Base-by-base conservation (phyloP, 2,888 invertebrate genomes). In the Lepidochitona cinerea region DNA sequence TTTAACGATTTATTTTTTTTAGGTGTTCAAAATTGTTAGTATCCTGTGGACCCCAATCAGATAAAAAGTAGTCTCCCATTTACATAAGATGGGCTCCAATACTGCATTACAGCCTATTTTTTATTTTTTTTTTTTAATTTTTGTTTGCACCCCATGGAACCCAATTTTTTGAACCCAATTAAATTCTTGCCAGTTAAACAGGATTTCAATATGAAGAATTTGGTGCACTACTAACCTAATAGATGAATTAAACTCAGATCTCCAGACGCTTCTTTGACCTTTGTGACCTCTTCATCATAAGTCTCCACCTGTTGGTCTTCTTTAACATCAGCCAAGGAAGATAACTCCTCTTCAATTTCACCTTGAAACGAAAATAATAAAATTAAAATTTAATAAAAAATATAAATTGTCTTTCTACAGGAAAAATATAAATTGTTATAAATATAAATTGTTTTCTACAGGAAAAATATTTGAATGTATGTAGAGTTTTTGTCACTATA, bases 311-410 rank as follows among this genome's bases (percentile, higher is more conserved):
- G 84, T 52, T 85, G 87, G 59, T 82, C 84, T 76, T 89, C 88
- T 75, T 88, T 86, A 5, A 85, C 85, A 72, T 89, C 89, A n/a
- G 85, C 79, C 78, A 90, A 74, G 59, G 87, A 82, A 52, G 89
- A 85, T 77, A 90, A 79, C 79, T 89, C 89, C 76, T 89, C 88
- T 75, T 90, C 90, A 67, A 90, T 89, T 69, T 88, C 88, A 83
- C 83, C 89, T 90, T 69, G 6, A 69, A 26, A 18, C 71, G 9
- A 64, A 52, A 14, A 5, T 54, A 33, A 59, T 66, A 7, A 26
- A 29, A 41, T 18, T 12, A 9, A 49, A 49, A 49, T 2, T 12
- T 41, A 12, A 41, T 41, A 41, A 41, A 12, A 41, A 41, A 41
- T 41, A 41, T 41, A 12, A 41, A 9, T 12, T 41, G 41, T 41